phyloP scores from a whole-genome alignment of 2,888 invertebrate genomes.

The Drosophila austrosaltans region DNA sequence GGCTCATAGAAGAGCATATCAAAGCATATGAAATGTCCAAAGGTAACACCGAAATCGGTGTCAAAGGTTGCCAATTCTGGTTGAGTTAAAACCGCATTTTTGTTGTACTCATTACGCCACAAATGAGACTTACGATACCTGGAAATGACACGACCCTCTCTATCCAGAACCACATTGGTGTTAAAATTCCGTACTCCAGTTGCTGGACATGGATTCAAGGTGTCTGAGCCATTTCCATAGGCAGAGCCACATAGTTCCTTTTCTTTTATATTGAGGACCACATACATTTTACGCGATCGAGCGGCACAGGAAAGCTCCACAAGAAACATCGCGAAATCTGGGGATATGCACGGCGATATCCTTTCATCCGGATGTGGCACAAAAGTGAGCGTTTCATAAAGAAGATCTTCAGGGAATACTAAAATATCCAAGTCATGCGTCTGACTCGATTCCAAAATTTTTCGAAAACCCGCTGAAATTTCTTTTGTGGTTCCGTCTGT shows the following conservation, averaged over 20 bases:
- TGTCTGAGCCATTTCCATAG: constrained; percentile 36
- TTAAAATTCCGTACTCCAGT: constrained; percentile 85
- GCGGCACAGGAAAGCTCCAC: constrained; percentile 86
- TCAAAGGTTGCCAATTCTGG: constrained; percentile 87
- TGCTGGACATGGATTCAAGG: constrained; percentile 56
- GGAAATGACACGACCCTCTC: constrained; percentile 89
- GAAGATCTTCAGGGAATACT: constrained; percentile 89
- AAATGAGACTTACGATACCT: constrained; percentile 81
- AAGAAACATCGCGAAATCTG: constrained; percentile 65
- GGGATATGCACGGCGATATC: constrained; percentile 75
- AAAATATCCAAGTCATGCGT: constrained; percentile 86
- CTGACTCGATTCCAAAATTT: constrained; percentile 71
- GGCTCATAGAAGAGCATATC: constrained; percentile 91
- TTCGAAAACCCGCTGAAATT: constrained; percentile 52
- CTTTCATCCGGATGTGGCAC: constrained; percentile 75
- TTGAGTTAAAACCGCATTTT: constrained; percentile 81
- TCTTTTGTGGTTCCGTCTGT: too few species aligned
- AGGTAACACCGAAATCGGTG: constrained; percentile 91
- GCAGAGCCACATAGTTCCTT: constrained; percentile 84
- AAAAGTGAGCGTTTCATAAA: constrained; percentile 77
- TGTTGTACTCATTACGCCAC: constrained; percentile 84
- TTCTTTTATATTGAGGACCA: constrained; percentile 85
- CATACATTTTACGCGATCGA: constrained; percentile 84
- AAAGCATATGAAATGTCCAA: constrained; percentile 93
- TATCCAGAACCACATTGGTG: constrained; percentile 91